phyloP scores from a whole-genome alignment of 2,797 vertebrate species.

The Bryconaethiops microstoma region DNA sequence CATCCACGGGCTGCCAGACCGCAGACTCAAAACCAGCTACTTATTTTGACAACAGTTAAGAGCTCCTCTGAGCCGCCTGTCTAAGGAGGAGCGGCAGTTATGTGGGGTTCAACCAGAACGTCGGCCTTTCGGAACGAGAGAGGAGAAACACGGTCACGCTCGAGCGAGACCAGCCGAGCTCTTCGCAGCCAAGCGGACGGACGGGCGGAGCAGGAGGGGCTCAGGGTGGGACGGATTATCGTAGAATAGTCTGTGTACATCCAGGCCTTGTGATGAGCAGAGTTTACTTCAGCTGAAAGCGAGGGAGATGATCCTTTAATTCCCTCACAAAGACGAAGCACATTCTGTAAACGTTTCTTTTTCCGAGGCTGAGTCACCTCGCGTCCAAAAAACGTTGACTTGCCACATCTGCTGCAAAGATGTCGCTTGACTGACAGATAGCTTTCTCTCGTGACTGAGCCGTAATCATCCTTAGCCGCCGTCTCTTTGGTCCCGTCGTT shows the following conservation, averaged over 20 bases:
- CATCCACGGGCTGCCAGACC: conserved; percentile 44
- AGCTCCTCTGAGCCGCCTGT: conserved; percentile 17
- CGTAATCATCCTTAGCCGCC: conserved; percentile 47
- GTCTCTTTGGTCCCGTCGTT: conserved; percentile 48
- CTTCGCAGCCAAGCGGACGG: not conserved
- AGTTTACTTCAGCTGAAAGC: not conserved
- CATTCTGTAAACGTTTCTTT: conserved; percentile 38
- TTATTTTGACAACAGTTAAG: conserved; percentile 37
- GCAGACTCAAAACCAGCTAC: conserved; percentile 42
- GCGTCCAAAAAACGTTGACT: conserved; percentile 14
- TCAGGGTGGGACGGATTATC: not conserved
- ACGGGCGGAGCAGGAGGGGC: not conserved
- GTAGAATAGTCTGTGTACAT: not conserved
- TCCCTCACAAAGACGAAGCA: not conserved
- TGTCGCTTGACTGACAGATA: conserved; percentile 58
- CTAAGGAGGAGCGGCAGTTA: conserved; percentile 28
- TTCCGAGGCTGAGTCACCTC: conserved; percentile 37
- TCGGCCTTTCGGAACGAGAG: conserved; percentile 8
- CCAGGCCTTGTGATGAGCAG: conserved; percentile 16
- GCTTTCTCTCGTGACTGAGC: conserved; percentile 46
- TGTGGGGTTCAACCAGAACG: conserved; percentile 35
- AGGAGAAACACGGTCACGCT: conserved; percentile 42
- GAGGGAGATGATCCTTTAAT: conserved; percentile 13
- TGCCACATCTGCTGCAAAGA: conserved; percentile 62
- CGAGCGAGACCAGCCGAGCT: conserved; percentile 8